Evolutionary conservation across 2,113 vertebrate species (phyloP).

Genomic region (Tangachromis dhanisi): DNA sequence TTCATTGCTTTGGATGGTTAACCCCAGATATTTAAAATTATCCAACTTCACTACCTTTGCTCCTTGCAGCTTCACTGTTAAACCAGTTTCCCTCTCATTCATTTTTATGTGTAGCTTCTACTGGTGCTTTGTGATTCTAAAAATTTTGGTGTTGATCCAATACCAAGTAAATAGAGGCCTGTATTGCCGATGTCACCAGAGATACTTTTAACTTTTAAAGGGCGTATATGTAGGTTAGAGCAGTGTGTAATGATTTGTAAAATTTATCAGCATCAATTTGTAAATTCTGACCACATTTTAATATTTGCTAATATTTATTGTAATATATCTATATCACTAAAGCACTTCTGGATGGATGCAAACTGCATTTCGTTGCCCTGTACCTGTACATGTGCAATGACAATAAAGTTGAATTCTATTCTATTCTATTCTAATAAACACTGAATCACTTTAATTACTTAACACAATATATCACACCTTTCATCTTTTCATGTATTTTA

Average conservation of each 20-base stretch:
- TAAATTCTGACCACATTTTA: not conserved
- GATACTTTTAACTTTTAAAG: not conserved
- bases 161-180: not conserved
- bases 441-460: not conserved
- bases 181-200: not conserved
- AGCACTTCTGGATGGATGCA: too few species aligned
- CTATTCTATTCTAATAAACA: too few species aligned
- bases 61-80: not conserved
- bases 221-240: accelerated
- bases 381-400: too few species aligned
- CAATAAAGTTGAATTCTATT: too few species aligned
- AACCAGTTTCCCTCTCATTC: not conserved
- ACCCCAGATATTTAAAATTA: not conserved
- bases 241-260: not conserved
- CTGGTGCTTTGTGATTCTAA: not conserved
- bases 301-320: not conserved
- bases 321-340: too few species aligned
- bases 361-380: too few species aligned
- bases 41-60: not conserved
- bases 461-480: not conserved
- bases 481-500: not conserved
- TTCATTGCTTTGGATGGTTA: not conserved
- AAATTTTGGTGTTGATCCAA: not conserved
- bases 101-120: not conserved
- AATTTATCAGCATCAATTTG: not conserved